A percentile compares a stretch with the other conserved stretches of the same genome.
These are phyloP conservation scores for Sciurus niger DNA, from an alignment of 2,113 vertebrate species.

Conservation along the genomic window DNA sequence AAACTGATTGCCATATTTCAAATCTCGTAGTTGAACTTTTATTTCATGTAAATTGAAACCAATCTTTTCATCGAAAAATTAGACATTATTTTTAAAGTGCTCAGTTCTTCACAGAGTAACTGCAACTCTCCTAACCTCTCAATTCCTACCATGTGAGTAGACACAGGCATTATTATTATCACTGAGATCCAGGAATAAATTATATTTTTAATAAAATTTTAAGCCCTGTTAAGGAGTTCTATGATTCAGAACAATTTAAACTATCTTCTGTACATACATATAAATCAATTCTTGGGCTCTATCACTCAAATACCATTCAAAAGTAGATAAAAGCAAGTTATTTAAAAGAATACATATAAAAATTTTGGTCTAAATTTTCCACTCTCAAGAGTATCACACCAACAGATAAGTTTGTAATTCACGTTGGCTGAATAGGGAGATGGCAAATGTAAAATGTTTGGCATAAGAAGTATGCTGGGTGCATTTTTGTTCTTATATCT, in stretches of 20 bases:
- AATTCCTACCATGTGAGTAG: neutral
- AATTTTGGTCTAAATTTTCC: conserved; percentile 33
- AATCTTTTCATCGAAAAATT: neutral
- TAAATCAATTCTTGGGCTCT: conserved; percentile 34
- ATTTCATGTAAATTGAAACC: conserved; percentile 24
- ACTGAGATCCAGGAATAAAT: conserved; percentile 12
- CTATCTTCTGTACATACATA: conserved; percentile 43
- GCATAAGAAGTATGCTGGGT: neutral
- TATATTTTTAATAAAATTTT: conserved; percentile 25
- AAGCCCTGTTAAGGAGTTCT: conserved; percentile 21
- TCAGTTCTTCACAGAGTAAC: neutral
- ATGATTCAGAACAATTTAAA: conserved; percentile 62
- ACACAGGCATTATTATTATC: neutral
- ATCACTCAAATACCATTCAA: conserved; percentile 55
- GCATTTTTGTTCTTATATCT: neutral
- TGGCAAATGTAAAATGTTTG: neutral
- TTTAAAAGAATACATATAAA: conserved; percentile 8
- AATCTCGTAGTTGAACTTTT: neutral
- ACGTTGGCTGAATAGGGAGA: neutral
- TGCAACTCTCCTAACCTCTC: conserved; percentile 9
- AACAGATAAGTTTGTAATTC: conserved; percentile 35
- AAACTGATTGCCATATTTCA: neutral
- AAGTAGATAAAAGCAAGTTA: conserved; percentile 4
- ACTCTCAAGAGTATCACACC: neutral
- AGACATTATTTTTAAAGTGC: neutral